Evolutionary conservation across 2,888 invertebrate species (phyloP).

Genomic region (Folsomia manolachei): DNA sequence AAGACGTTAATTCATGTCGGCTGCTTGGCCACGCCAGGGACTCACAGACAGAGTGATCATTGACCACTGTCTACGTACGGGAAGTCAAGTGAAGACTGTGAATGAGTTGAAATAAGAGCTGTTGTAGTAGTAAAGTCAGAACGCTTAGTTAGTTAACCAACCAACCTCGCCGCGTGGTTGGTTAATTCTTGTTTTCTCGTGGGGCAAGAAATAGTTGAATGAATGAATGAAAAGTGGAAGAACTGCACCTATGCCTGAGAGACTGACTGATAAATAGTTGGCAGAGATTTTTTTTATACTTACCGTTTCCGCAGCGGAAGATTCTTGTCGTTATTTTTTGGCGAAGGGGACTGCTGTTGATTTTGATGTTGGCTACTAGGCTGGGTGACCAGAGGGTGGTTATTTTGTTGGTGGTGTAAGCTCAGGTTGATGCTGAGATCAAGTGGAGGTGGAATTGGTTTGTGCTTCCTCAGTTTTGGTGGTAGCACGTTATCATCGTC

Average conservation of each 20-base stretch:
- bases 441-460: slow-evolving; percentile 52
- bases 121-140: neutral
- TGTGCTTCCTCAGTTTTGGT: slow-evolving; percentile 44
- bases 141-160: too few species aligned
- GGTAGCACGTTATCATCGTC: too few species aligned
- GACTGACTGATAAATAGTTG: too few species aligned
- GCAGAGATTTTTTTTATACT: slow-evolving; percentile 12
- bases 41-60: neutral
- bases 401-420: slow-evolving; percentile 41
- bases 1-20: neutral
- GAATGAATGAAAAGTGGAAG: neutral
- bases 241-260: neutral
- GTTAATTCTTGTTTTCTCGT: too few species aligned
- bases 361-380: slow-evolving; percentile 22
- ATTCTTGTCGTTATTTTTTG: slow-evolving; percentile 40
- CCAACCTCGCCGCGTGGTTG: too few species aligned
- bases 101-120: too few species aligned
- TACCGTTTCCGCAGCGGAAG: slow-evolving; percentile 50
- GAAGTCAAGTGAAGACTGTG: too few species aligned
- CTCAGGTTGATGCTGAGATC: slow-evolving; percentile 52
- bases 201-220: neutral
- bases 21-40: neutral
- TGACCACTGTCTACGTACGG: neutral
- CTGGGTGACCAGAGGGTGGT: slow-evolving; percentile 22
- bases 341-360: slow-evolving; percentile 18